Evolutionary conservation across 1,140 invertebrate genomes (phyloP).

Genomic region (Meloidogyne floridensis): DNA sequence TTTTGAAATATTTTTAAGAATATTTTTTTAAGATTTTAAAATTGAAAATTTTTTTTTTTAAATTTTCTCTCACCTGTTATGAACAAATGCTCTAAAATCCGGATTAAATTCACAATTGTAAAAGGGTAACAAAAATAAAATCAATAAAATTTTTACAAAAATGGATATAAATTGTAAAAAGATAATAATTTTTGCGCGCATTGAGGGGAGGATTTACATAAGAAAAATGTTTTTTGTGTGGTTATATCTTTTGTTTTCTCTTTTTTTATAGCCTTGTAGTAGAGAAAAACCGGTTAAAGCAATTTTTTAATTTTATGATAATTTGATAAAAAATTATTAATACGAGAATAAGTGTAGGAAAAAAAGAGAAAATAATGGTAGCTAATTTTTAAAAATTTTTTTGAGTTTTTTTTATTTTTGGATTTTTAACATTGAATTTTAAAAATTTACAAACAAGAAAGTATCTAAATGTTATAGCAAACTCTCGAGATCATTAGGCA

Average conservation of each 20-base stretch:
- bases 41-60: neutral
- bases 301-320: too few species aligned
- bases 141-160: neutral
- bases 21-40: neutral
- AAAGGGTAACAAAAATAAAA: neutral
- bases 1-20: neutral
- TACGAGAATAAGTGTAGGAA: too few species aligned
- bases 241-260: neutral
- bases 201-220: neutral
- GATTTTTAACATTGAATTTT: too few species aligned
- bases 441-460: too few species aligned
- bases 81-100: conserved; percentile 50
- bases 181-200: neutral
- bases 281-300: conserved; percentile 8
- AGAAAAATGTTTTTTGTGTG: neutral
- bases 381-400: too few species aligned
- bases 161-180: neutral
- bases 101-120: conserved; percentile 30
- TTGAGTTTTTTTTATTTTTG: too few species aligned
- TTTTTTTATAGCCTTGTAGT: neutral
- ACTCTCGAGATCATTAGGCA: too few species aligned
- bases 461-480: too few species aligned
- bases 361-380: too few species aligned
- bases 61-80: conserved; percentile 30
- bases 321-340: too few species aligned